Conservation (phyloP, 2,888 invertebrate genomes). For the Drosophila fungiperda region DNA sequence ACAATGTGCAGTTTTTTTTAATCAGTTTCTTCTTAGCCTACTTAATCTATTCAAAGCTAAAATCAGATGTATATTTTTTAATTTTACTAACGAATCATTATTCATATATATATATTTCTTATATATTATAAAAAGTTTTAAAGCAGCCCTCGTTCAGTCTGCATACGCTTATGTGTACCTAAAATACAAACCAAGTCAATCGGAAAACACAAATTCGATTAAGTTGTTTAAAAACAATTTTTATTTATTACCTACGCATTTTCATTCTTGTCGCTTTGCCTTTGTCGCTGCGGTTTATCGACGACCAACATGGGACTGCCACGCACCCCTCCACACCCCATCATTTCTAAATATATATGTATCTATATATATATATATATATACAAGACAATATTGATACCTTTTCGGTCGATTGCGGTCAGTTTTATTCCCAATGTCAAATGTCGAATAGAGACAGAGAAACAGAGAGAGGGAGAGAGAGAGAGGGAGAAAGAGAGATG, state of each 20-base stretch:
- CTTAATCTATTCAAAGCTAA: neutral
- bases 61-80: neutral
- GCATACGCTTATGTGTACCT: constrained; percentile 5
- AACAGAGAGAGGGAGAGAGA: neutral
- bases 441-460: neutral
- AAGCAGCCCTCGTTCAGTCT: constrained; percentile 24
- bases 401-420: constrained; percentile 11
- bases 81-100: neutral
- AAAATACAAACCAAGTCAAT: constrained; percentile 57
- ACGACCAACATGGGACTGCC: constrained; percentile 14
- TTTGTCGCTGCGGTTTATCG: constrained; percentile 60
- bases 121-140: no score
- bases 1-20: neutral
- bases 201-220: constrained; percentile 78
- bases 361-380: neutral
- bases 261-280: constrained; percentile 53
- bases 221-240: constrained; percentile 80
- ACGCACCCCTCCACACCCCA: constrained; percentile 28
- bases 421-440: constrained; percentile 22
- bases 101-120: neutral
- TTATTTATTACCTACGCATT: constrained; percentile 69
- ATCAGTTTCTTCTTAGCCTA: no score
- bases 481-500: neutral
- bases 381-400: constrained; percentile 11
- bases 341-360: neutral